These are phyloP conservation scores for Physella acuta DNA, from an alignment of 1,140 invertebrate genomes.

Conservation along the genomic window DNA sequence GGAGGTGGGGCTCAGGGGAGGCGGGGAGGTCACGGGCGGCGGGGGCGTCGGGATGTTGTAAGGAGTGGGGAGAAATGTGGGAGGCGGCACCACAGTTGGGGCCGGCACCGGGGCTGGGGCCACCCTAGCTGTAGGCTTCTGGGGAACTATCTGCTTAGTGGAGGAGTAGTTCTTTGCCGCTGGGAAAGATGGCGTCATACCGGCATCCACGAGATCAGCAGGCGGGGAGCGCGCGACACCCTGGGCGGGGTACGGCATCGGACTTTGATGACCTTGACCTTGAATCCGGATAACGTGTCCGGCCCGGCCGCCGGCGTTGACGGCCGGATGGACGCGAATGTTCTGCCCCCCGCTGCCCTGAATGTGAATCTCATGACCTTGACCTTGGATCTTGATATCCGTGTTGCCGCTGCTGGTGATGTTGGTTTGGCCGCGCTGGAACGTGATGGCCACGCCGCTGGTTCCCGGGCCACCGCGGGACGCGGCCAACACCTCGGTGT, in stretches of 20 bases:
- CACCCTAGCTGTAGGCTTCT: conserved; percentile 20
- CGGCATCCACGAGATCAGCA: not conserved
- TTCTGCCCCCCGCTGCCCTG: conserved; percentile 20
- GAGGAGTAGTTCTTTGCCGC: conserved; percentile 10
- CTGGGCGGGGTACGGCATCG: not conserved
- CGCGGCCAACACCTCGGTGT: not conserved
- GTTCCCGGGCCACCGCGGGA: not conserved
- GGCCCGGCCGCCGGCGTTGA: not conserved
- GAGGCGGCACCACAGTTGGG: not conserved
- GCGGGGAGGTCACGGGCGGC: not conserved
- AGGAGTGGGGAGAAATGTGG: not conserved
- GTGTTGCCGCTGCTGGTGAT: conserved; percentile 14
- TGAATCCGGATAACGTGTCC: conserved; percentile 23
- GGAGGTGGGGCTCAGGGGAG: not conserved
- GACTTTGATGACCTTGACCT: conserved; percentile 9
- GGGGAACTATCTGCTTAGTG: conserved; percentile 2
- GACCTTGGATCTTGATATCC: conserved; percentile 18
- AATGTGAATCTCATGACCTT: conserved; percentile 23
- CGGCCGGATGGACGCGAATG: conserved; percentile 14
- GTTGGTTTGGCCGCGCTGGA: conserved; percentile 20
- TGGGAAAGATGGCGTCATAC: not conserved
- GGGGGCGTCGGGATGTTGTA: not conserved
- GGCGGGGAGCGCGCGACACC: not conserved
- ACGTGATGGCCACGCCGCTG: conserved; percentile 17
- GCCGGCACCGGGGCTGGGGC: conserved; percentile 4